Percentiles rank a stretch among this genome's conserved stretches.
These are phyloP conservation scores for Drosophila lacicola DNA, from an alignment of 2,888 invertebrate species.

Conservation along the genomic window DNA sequence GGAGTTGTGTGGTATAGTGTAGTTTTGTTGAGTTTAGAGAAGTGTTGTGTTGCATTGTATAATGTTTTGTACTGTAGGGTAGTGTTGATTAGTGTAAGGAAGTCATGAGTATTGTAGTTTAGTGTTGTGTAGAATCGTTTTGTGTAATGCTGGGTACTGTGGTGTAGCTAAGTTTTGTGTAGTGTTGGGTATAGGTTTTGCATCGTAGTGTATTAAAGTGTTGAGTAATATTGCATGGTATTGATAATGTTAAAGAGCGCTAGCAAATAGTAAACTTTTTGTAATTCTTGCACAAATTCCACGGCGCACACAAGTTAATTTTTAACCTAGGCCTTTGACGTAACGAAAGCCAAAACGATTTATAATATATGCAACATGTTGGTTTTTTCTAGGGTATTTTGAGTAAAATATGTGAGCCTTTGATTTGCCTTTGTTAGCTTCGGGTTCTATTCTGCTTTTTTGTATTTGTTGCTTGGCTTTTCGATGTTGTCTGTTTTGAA, in stretches of 20 bases:
- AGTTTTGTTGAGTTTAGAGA: neutral
- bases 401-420: neutral
- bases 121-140: neutral
- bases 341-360: no score
- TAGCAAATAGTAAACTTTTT: no score
- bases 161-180: neutral
- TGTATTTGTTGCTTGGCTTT: neutral
- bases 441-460: constrained; percentile 1
- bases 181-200: neutral
- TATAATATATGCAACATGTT: neutral
- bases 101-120: no score
- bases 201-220: neutral
- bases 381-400: constrained; percentile 11
- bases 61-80: neutral
- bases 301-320: no score
- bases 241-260: no score
- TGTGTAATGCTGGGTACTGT: neutral
- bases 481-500: constrained; percentile 9
- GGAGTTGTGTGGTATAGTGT: neutral
- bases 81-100: neutral
- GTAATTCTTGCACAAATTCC: no score
- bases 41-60: neutral
- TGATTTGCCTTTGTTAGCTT: constrained; percentile 6
- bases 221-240: neutral
- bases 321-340: no score